Percentiles rank a stretch among this genome's conserved stretches.
Conservation (phyloP, 64 coral and sea anemone species). For the Hydrozoanthus tunicans region DNA sequence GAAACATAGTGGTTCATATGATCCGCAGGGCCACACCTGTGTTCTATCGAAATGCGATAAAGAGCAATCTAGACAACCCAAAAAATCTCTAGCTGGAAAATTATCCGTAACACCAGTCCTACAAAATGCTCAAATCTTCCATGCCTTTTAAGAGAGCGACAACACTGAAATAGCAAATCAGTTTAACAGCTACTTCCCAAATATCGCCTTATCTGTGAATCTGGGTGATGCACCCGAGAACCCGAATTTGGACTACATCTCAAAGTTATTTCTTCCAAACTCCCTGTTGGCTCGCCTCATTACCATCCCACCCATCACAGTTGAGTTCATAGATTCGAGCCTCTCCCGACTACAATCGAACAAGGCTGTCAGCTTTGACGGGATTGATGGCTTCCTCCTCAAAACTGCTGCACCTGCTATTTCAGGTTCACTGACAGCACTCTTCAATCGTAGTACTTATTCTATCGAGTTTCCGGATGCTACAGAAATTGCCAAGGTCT, state of each 20-base stretch:
- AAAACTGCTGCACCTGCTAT: slow-evolving; percentile 50
- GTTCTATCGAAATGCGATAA: slow-evolving; percentile 11
- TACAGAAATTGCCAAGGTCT: slow-evolving; percentile 56
- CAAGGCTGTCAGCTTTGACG: slow-evolving; percentile 62
- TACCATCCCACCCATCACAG: slow-evolving; percentile 56
- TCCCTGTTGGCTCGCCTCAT: slow-evolving; percentile 32
- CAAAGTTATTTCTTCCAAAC: slow-evolving; percentile 5
- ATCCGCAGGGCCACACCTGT: slow-evolving; percentile 31
- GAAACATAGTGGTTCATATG: slow-evolving; percentile 33
- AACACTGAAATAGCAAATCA: slow-evolving; percentile 12
- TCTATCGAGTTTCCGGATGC: slow-evolving; percentile 36
- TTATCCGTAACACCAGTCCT: slow-evolving; percentile 37
- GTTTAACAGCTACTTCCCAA: slow-evolving; percentile 41
- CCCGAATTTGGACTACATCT: slow-evolving; percentile 11
- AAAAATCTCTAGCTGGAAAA: slow-evolving; percentile 31
- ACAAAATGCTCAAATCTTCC: slow-evolving; percentile 32
- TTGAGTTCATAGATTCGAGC: slow-evolving; percentile 25
- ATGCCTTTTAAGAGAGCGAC: not conserved
- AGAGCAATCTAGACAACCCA: no score
- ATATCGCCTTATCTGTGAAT: not conserved
- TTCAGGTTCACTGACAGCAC: slow-evolving; percentile 40
- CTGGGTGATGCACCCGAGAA: slow-evolving; percentile 36
- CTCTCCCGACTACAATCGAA: slow-evolving; percentile 41
- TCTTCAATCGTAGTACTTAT: slow-evolving; percentile 63
- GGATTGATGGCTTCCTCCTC: slow-evolving; percentile 54